Evolutionary conservation across 2,888 invertebrate genomes (phyloP).

Genomic region (Galeopsomyia nigrocyanea): DNA sequence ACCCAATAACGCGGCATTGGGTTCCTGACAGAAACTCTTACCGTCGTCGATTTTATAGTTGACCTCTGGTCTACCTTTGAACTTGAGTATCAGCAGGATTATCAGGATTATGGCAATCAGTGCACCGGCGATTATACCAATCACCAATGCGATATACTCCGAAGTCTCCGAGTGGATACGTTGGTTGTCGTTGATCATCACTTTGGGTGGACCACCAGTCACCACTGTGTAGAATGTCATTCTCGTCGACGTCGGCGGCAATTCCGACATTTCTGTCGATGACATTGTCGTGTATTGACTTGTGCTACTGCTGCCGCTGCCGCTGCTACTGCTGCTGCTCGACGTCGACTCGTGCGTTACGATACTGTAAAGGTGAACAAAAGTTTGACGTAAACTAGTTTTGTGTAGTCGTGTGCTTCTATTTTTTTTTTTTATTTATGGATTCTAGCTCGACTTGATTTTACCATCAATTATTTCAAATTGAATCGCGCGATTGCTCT

Average conservation of each 20-base stretch:
- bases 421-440: too few relatives aligned
- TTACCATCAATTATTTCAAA: too few relatives aligned
- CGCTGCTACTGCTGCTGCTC: conserved; percentile 16
- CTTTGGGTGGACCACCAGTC: conserved; percentile 43
- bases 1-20: conserved; percentile 82
- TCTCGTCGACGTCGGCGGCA: conserved; percentile 58
- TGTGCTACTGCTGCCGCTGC: conserved; percentile 43
- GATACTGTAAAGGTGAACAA: too few relatives aligned
- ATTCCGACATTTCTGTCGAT: conserved; percentile 64
- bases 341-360: background rate
- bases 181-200: conserved; percentile 62
- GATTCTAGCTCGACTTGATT: too few relatives aligned
- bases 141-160: conserved; percentile 82
- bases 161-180: conserved; percentile 79
- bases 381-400: too few relatives aligned
- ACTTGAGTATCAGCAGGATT: conserved; percentile 90
- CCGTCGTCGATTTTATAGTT: conserved; percentile 94
- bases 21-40: conserved; percentile 82
- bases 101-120: conserved; percentile 92
- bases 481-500: too few relatives aligned
- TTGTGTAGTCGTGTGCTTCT: too few relatives aligned
- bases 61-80: conserved; percentile 87
- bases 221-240: conserved; percentile 42
- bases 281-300: conserved; percentile 53
- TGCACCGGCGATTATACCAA: conserved; percentile 91